phyloP scores from a whole-genome alignment of 1,140 invertebrate genomes.

The Drosophila malerkotliana region DNA sequence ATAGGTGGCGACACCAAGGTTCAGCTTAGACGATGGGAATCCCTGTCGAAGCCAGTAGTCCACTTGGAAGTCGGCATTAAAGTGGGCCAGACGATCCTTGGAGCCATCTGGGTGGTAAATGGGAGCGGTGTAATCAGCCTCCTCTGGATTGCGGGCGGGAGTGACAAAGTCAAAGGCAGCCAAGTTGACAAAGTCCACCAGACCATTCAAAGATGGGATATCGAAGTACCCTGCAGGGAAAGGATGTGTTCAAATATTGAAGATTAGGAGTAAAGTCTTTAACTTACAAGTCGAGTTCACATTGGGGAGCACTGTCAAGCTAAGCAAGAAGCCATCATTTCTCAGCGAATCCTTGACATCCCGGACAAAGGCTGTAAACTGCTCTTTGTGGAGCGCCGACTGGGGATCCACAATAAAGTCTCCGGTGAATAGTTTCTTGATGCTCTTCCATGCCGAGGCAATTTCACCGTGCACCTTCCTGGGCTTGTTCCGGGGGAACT shows the following conservation, averaged over 20 bases:
- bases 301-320: slow-evolving; percentile 90
- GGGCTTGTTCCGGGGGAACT: slow-evolving; percentile 90
- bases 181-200: slow-evolving; percentile 92
- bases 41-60: slow-evolving; percentile 87
- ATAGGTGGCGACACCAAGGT: slow-evolving; percentile 93
- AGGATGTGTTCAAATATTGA: neutral
- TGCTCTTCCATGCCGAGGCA: slow-evolving; percentile 88
- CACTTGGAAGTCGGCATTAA: slow-evolving; percentile 88
- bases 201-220: slow-evolving; percentile 87
- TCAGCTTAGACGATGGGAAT: slow-evolving; percentile 89
- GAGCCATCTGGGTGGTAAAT: slow-evolving; percentile 87
- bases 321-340: slow-evolving; percentile 87
- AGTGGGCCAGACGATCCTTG: slow-evolving; percentile 85
- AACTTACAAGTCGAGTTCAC: slow-evolving; percentile 89
- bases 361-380: slow-evolving; percentile 89
- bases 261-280: neutral
- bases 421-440: slow-evolving; percentile 90
- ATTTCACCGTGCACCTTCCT: slow-evolving; percentile 89
- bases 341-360: slow-evolving; percentile 89
- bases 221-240: slow-evolving; percentile 91
- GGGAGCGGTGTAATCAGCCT: slow-evolving; percentile 90
- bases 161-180: slow-evolving; percentile 92
- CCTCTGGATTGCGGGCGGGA: slow-evolving; percentile 89
- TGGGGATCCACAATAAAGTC: slow-evolving; percentile 89
- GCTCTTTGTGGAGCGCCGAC: slow-evolving; percentile 89